Base-by-base conservation (phyloP, 2,797 vertebrate genomes). In the Gorsachius magnificus region DNA sequence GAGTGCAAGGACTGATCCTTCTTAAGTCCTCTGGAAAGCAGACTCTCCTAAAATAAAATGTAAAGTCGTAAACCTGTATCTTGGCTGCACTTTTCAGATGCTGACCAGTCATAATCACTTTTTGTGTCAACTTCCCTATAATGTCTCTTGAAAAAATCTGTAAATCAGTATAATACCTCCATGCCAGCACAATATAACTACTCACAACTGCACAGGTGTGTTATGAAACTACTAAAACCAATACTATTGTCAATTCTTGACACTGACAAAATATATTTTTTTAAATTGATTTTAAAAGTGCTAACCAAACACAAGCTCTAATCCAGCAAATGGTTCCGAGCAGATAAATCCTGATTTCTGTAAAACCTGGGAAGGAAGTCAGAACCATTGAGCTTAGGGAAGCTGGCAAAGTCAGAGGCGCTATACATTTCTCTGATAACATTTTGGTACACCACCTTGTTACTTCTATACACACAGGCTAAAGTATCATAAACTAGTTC, bases 401-500 rank as follows among this genome's bases (percentile, higher is more conserved):
- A 66, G 14, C 8, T 74, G 20, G 18, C 13, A 93, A 89, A 87
- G 70, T 53, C 25, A 60, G 41, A 65, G n/a, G 10, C n/a, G 53
- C 13, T 17, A 9, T 45, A 38, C 4, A 4, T 11, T 41, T 14
- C 35, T 57, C 72, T 64, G 33, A n/a, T 43, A 78, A 50, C 35
- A 36, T 65, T 72, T 91, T 78, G 1, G 4, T 54, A 74, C 5
- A 54, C 9, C 4, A 35, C 18, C 8, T 63, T 77, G 16, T 70
- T 38, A 50, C 18, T 83, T 77, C 57, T 50, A 31, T 11, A 16
- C 18, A 63, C 0, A 0, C 0, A 2, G 16, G 9, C 4, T 54
- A 24, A 68, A 45, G 6, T 56, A 83, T n/a, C 64, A 72, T 38
- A 77, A 80, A 65, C 26, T 50, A 45, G 48, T 60, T 76, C 19